Base-by-base conservation (phyloP, 1,140 invertebrate species). In the Goniozus legneri region DNA sequence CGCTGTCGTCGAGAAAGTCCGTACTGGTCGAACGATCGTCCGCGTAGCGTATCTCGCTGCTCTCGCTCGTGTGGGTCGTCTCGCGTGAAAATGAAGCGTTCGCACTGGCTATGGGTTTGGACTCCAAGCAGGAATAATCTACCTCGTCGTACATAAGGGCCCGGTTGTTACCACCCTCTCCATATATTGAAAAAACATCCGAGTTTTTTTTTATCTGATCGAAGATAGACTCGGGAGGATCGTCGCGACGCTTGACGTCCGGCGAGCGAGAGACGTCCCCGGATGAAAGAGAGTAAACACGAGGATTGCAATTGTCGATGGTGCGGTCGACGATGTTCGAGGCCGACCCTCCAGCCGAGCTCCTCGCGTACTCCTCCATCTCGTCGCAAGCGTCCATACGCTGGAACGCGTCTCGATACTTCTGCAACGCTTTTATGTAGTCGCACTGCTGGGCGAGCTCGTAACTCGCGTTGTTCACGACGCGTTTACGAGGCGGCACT, bases 171-270 rank as follows among this genome's bases (percentile, higher is more conserved):
- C 40, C 62, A 66, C 44, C 61, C 53, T 63, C 63, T 56, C 70
- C 73, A 75, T 50, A 63, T 7, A 22, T 44, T 58, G 60, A 76
- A 72, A 74, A 76, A 52, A 60, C 50, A 74, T 66, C 72, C 71
- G 71, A 76, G 73, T 75, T 76, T 75, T 76, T 75, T 76, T 76
- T 76, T 75, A 75, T 64, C 70, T 69, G 67, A 42, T 45, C 43
- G 0, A 76, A 45, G 13, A 76, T 33, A 32, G 64, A 50, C 6
- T 62, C 54, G 18, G 38, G 32, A 15, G 32, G 30, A 7, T 33
- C 19, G 16, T 32, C 10, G 40, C 34, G 0, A 52, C 19, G 13
- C 58, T 42, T 27, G 10, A 10, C 4, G n/a, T 58, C 60, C 20
- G 46, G 57, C 0, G 62, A 56, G 3, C 55, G 62, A 0, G 66